Conservation (phyloP, 1,140 invertebrate species). For the Scylla paramamosain region DNA sequence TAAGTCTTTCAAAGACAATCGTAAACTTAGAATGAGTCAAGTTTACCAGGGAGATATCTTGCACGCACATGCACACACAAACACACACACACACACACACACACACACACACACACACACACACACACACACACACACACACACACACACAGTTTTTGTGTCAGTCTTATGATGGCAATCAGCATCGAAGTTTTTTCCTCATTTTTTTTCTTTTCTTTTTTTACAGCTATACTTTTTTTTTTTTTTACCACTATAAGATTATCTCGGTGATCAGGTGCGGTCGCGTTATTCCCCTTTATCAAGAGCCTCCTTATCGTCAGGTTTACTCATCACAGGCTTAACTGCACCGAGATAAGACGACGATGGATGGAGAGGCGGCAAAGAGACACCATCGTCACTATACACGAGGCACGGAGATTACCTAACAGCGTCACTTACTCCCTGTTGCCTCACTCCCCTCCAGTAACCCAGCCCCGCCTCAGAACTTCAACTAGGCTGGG, state of each 20-base stretch:
- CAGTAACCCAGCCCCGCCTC: no score
- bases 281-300: no score
- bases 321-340: no score
- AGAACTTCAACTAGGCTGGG: no score
- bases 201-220: background rate
- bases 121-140: slow-evolving; percentile 38
- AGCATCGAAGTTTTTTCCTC: background rate
- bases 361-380: no score
- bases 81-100: slow-evolving; percentile 1
- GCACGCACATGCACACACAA: background rate
- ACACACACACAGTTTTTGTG: background rate
- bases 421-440: no score
- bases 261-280: no score
- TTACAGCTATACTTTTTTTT: background rate
- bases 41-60: background rate
- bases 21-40: background rate
- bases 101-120: background rate
- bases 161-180: background rate
- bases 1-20: background rate
- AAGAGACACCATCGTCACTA: no score
- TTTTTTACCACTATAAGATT: background rate
- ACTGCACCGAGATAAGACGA: no score
- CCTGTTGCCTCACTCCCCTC: no score
- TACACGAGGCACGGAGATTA: no score
- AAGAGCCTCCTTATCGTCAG: no score